Percentiles rank a stretch among this genome's conserved stretches.
Conservation (phyloP, 2,888 invertebrate species). For the Gasteruption jaculator region DNA sequence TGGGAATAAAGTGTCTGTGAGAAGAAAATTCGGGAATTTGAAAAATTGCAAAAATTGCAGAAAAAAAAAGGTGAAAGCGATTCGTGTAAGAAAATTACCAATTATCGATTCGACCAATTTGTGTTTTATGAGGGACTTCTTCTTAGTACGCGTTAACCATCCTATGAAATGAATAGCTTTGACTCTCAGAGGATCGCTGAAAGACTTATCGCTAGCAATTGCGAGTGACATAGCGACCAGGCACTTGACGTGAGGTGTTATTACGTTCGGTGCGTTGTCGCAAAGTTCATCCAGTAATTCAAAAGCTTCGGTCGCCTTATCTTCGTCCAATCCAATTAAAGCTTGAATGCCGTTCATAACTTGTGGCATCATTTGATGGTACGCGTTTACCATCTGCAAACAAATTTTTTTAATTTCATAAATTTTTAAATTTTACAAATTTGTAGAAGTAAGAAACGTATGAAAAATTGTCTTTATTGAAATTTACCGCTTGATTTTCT, state of each 20-base stretch:
- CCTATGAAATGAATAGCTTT: slow-evolving; percentile 67
- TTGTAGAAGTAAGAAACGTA: slow-evolving; percentile 7
- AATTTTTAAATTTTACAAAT: slow-evolving; percentile 10
- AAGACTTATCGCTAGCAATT: slow-evolving; percentile 57
- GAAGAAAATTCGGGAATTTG: too few species aligned
- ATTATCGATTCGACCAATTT: slow-evolving; percentile 64
- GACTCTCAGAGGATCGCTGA: slow-evolving; percentile 62
- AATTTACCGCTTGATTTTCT: slow-evolving; percentile 60
- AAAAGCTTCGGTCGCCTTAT: slow-evolving; percentile 60
- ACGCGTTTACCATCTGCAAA: slow-evolving; percentile 56
- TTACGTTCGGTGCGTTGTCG: slow-evolving; percentile 59
- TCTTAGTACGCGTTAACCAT: slow-evolving; percentile 64
- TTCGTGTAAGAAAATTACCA: slow-evolving; percentile 27
- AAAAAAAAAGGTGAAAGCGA: slow-evolving; percentile 2
- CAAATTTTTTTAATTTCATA: slow-evolving; percentile 3
- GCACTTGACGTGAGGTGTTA: slow-evolving; percentile 62
- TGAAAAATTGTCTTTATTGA: slow-evolving; percentile 7
- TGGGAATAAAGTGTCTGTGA: slow-evolving; percentile 63
- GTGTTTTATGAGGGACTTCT: slow-evolving; percentile 68
- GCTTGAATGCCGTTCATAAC: slow-evolving; percentile 61
- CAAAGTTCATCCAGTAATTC: slow-evolving; percentile 66
- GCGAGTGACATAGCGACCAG: slow-evolving; percentile 65
- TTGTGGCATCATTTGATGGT: slow-evolving; percentile 61
- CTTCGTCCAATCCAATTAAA: slow-evolving; percentile 57
- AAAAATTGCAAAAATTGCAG: slow-evolving; percentile 32